Percentiles rank a stretch among this genome's conserved stretches.
phyloP scores from a whole-genome alignment of 1,140 invertebrate genomes.

The Plectus sambesii region DNA sequence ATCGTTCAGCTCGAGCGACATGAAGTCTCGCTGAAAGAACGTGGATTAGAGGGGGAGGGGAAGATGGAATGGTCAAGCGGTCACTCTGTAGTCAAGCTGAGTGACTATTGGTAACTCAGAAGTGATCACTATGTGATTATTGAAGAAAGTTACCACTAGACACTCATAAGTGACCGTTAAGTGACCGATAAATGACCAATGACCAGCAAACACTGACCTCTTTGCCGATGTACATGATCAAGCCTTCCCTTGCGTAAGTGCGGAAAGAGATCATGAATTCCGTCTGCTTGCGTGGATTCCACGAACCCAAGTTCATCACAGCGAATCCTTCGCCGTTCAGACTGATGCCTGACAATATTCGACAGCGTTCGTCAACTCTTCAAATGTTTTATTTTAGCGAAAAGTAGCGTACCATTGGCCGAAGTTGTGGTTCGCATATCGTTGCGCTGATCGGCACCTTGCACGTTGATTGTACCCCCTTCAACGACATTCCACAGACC shows the following conservation, averaged over 20 bases:
- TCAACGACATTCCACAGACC: slow-evolving; percentile 84
- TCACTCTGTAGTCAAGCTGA: no score
- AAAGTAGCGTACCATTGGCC: no score
- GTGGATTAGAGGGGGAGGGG: background rate
- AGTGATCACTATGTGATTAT: no score
- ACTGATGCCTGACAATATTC: no score
- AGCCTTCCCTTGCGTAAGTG: slow-evolving; percentile 69
- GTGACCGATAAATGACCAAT: slow-evolving; percentile 4
- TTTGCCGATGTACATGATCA: slow-evolving; percentile 71
- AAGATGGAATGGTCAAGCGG: no score
- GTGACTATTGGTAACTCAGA: no score
- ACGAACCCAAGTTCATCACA: slow-evolving; percentile 54
- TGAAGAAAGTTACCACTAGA: no score
- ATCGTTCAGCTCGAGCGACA: slow-evolving; percentile 68
- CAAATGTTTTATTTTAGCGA: no score
- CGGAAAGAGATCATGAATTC: slow-evolving; percentile 66
- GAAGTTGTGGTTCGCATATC: no score
- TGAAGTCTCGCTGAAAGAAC: slow-evolving; percentile 55
- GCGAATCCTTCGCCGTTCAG: slow-evolving; percentile 77
- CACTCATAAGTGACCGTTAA: no score
- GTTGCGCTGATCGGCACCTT: slow-evolving; percentile 59
- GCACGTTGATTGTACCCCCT: slow-evolving; percentile 61
- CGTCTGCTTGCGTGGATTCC: slow-evolving; percentile 51
- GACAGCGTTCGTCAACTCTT: no score
- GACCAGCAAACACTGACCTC: slow-evolving; percentile 36